Conservation (phyloP, 2,113 vertebrate species). For the Antechinus stuartii region DNA sequence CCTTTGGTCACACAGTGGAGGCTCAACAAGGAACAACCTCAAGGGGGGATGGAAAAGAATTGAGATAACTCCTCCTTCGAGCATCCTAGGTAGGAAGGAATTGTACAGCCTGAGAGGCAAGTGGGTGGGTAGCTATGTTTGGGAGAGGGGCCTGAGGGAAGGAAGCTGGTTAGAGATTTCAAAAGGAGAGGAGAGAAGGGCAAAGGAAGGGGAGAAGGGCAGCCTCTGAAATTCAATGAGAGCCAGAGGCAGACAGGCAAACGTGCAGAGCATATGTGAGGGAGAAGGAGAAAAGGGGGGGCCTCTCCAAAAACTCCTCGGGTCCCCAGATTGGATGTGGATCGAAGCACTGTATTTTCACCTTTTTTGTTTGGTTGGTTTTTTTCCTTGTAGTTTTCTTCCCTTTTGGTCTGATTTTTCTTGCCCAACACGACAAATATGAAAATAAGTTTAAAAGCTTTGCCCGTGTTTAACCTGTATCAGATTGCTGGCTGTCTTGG, state of each 20-base stretch:
- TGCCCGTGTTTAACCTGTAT: too few species aligned
- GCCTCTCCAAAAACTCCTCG: not conserved
- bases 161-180: not conserved
- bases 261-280: not conserved
- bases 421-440: too few species aligned
- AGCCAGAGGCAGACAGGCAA: not conserved
- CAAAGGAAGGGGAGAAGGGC: not conserved
- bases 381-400: too few species aligned
- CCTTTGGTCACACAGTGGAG: not conserved
- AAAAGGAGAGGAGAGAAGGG: not conserved
- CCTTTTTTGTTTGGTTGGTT: too few species aligned
- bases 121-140: not conserved
- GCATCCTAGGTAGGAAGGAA: not conserved
- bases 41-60: not conserved
- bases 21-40: not conserved
- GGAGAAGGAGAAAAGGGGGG: not conserved
- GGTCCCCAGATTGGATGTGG: not conserved
- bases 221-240: too few species aligned
- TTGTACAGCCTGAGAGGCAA: not conserved
- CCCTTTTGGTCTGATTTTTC: too few species aligned
- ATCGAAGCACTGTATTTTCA: too few species aligned
- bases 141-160: not conserved
- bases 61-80: not conserved
- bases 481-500: too few species aligned
- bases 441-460: too few species aligned